A percentile compares a stretch with the other conserved stretches of the same genome.
Evolutionary conservation across 2,888 invertebrate species (phyloP).

Genomic region (Lycia hirtaria): DNA sequence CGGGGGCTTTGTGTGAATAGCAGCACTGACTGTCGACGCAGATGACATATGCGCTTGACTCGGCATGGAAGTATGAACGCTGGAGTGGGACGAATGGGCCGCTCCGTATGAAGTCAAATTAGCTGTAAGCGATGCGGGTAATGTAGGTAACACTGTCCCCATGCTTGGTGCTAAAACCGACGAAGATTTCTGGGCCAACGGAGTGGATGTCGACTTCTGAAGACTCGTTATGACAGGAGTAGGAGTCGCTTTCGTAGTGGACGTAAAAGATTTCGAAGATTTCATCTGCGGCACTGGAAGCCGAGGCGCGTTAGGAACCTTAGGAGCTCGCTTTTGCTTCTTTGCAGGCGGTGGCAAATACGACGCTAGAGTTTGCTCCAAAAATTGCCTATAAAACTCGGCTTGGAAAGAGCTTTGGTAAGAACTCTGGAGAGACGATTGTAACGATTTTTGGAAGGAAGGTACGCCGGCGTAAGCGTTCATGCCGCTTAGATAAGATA

Average conservation of each 20-base stretch:
- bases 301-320: slow-evolving; percentile 45
- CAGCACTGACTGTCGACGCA: slow-evolving; percentile 58
- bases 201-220: slow-evolving; percentile 48
- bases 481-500: slow-evolving; percentile 70
- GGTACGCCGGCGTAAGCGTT: slow-evolving; percentile 69
- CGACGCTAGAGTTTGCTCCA: slow-evolving; percentile 65
- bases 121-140: slow-evolving; percentile 71
- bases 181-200: slow-evolving; percentile 56
- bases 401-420: slow-evolving; percentile 73
- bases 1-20: slow-evolving; percentile 68
- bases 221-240: slow-evolving; percentile 50
- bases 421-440: slow-evolving; percentile 62
- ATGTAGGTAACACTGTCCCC: slow-evolving; percentile 70
- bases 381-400: slow-evolving; percentile 74
- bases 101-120: slow-evolving; percentile 58
- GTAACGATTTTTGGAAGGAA: slow-evolving; percentile 64
- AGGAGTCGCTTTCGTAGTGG: slow-evolving; percentile 52
- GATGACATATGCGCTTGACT: slow-evolving; percentile 68
- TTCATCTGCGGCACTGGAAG: slow-evolving; percentile 44
- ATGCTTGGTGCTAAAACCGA: slow-evolving; percentile 67
- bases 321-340: slow-evolving; percentile 74
- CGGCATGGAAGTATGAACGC: slow-evolving; percentile 50
- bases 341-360: slow-evolving; percentile 65
- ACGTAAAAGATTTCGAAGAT: slow-evolving; percentile 53
- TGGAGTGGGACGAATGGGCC: slow-evolving; percentile 43